Evolutionary conservation across 2,888 invertebrate genomes (phyloP).

Genomic region (Teleogryllus oceanicus): DNA sequence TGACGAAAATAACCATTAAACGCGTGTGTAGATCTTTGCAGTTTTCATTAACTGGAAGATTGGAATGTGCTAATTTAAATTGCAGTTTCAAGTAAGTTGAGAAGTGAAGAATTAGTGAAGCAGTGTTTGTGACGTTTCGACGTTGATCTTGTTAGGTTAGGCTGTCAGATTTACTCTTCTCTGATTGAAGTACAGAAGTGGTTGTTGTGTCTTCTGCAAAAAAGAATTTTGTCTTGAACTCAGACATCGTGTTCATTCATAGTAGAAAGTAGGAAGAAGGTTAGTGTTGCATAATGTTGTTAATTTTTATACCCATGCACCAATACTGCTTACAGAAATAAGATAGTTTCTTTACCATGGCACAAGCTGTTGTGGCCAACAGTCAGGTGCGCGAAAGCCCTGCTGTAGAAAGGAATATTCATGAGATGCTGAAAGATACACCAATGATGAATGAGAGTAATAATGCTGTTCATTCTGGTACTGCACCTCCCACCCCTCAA

Average conservation of each 20-base stretch:
- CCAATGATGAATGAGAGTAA: slow-evolving; percentile 73
- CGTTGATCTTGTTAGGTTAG: slow-evolving; percentile 28
- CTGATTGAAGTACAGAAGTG: not conserved
- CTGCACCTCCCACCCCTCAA: slow-evolving; percentile 55
- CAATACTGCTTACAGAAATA: slow-evolving; percentile 20
- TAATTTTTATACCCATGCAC: slow-evolving; percentile 22
- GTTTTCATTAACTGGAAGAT: not conserved
- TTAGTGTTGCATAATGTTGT: slow-evolving; percentile 20
- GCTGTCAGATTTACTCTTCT: slow-evolving; percentile 20
- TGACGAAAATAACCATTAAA: not conserved
- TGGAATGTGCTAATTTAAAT: not conserved
- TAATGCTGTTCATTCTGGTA: slow-evolving; percentile 70
- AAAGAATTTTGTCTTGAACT: not conserved
- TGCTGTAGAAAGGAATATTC: slow-evolving; percentile 64
- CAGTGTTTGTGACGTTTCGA: not conserved
- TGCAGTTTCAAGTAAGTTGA: not conserved
- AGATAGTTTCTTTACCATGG: slow-evolving; percentile 30
- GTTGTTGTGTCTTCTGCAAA: not conserved
- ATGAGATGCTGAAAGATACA: slow-evolving; percentile 82
- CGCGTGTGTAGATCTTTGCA: not conserved
- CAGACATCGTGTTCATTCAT: not conserved
- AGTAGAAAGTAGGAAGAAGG: not conserved
- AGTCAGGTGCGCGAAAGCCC: slow-evolving; percentile 32
- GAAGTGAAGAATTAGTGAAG: not conserved
- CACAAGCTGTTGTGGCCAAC: slow-evolving; percentile 34